Evolutionary conservation across 2,888 invertebrate species (phyloP).

Genomic region (Helobdella robusta): DNA sequence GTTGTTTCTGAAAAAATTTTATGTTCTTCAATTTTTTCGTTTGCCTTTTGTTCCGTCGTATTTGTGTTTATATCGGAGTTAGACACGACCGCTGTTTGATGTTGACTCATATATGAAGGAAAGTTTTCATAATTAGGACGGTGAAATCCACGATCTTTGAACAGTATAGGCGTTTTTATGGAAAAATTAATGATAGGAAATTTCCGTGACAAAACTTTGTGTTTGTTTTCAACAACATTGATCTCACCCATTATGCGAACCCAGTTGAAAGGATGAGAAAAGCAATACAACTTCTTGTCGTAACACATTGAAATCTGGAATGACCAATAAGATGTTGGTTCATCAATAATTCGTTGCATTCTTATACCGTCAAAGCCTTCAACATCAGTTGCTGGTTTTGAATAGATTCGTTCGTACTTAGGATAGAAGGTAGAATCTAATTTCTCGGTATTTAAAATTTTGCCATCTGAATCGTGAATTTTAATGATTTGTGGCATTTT

Average conservation of each 20-base stretch:
- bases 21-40: not conserved
- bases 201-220: slow-evolving; percentile 3
- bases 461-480: no score
- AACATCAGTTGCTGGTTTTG: no score
- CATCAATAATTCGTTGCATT: no score
- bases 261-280: slow-evolving; percentile 12
- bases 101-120: no score
- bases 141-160: not conserved
- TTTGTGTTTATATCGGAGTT: not conserved
- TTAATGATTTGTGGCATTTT: no score
- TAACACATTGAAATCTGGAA: not conserved
- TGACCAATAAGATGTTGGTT: slow-evolving; percentile 11
- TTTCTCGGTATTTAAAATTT: no score
- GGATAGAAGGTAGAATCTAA: no score
- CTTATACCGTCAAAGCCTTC: no score
- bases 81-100: not conserved
- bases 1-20: no score
- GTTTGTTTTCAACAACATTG: not conserved
- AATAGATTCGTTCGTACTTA: no score
- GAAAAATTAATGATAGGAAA: slow-evolving; percentile 1
- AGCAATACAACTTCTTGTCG: slow-evolving; percentile 7
- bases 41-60: not conserved
- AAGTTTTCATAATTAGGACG: no score
- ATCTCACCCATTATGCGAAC: slow-evolving; percentile 6
- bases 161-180: slow-evolving; percentile 3